Evolutionary conservation across 92 coral and sea anemone genomes (phyloP).

Genomic region (Heliopora coerulea): DNA sequence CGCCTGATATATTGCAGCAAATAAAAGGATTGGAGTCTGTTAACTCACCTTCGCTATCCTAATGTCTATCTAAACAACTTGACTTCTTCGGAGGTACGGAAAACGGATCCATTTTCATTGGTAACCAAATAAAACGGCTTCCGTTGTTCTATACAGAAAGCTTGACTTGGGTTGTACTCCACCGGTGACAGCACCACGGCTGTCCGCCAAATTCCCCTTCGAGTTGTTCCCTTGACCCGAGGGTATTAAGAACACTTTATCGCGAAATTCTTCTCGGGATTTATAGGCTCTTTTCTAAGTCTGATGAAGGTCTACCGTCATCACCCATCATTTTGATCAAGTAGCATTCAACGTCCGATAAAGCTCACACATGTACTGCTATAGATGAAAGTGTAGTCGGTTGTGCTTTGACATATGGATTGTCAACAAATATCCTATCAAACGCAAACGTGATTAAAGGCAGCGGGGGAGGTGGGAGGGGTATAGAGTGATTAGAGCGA

Average conservation of each 20-base stretch:
- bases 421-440: constrained; percentile 43
- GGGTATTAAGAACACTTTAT: constrained; percentile 4
- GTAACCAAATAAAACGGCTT: background rate
- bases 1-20: constrained; percentile 18
- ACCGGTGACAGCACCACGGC: constrained; percentile 23
- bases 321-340: constrained; percentile 5
- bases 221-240: constrained; percentile 8
- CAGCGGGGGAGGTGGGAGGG: background rate
- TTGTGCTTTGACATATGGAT: constrained; percentile 35
- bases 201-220: constrained; percentile 9
- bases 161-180: no score
- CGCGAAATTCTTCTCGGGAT: background rate
- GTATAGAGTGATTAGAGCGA: background rate
- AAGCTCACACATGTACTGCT: constrained; percentile 22
- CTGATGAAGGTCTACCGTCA: constrained; percentile 22
- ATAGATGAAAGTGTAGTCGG: constrained; percentile 36
- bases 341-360: constrained; percentile 15
- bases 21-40: constrained; percentile 18
- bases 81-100: background rate
- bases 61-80: background rate
- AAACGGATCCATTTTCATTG: constrained; percentile 7
- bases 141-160: constrained; percentile 7
- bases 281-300: background rate
- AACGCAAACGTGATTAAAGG: constrained; percentile 2
- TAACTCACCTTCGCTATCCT: constrained; percentile 7